A percentile compares a stretch with the other conserved stretches of the same genome.
These are phyloP conservation scores for Drosophila willistoni DNA, from an alignment of 1,140 invertebrate genomes.

Conservation along the genomic window DNA sequence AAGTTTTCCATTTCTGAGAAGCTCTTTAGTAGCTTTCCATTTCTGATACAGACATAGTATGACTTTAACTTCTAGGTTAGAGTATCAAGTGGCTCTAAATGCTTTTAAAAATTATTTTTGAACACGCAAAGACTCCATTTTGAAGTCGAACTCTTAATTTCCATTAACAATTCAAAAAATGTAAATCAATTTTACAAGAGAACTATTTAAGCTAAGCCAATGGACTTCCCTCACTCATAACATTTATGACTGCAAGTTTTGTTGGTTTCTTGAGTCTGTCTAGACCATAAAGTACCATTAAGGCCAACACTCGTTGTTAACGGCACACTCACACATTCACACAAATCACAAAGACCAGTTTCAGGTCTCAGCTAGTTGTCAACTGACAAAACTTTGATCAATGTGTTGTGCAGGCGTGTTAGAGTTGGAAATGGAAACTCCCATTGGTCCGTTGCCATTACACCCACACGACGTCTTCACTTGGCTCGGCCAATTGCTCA, in stretches of 20 bases:
- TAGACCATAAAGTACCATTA: constrained; percentile 18
- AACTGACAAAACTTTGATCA: constrained; percentile 56
- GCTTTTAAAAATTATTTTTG: too few species aligned
- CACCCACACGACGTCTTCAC: constrained; percentile 54
- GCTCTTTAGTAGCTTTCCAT: too few species aligned
- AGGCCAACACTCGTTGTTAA: constrained; percentile 9
- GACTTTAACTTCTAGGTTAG: too few species aligned
- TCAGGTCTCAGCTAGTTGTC: constrained; percentile 20
- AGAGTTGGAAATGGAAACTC: constrained; percentile 14
- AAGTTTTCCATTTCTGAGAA: too few species aligned
- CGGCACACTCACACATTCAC: constrained; percentile 5
- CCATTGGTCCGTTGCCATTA: constrained; percentile 60
- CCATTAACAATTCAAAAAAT: background rate
- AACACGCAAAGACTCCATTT: background rate
- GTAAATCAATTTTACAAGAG: background rate
- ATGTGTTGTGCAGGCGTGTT: constrained; percentile 34
- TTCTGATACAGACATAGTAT: too few species aligned
- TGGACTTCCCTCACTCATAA: background rate
- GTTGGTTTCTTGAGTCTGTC: background rate
- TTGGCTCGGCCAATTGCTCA: constrained; percentile 51
- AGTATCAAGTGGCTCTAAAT: too few species aligned
- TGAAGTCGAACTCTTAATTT: background rate
- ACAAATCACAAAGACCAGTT: constrained; percentile 10
- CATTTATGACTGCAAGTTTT: background rate
- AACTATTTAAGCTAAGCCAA: background rate